These are phyloP conservation scores for Actinia equina DNA, from an alignment of 64 coral and sea anemone species.

Conservation along the genomic window DNA sequence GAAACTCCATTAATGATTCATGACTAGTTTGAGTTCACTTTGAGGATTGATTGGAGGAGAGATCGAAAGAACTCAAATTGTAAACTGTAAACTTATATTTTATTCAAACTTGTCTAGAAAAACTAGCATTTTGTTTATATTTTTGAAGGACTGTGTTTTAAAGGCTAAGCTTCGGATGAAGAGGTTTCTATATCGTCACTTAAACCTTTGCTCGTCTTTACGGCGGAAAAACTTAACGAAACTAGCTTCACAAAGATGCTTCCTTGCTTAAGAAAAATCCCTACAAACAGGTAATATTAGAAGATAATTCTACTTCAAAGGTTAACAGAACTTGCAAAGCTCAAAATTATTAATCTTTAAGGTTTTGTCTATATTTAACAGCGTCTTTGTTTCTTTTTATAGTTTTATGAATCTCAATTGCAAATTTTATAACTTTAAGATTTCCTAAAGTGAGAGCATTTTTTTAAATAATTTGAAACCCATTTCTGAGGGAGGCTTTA, in stretches of 20 bases:
- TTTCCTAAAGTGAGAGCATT: too few relatives aligned
- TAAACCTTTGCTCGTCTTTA: neutral
- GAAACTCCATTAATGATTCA: neutral
- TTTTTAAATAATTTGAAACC: too few relatives aligned
- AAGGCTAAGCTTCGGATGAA: neutral
- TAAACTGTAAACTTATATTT: constrained; percentile 20
- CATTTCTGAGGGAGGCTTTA: too few relatives aligned
- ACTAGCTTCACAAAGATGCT: neutral
- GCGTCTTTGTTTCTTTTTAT: neutral
- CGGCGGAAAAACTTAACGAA: neutral
- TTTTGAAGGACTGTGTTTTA: neutral
- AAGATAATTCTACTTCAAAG: too few relatives aligned
- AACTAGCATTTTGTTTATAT: constrained; percentile 3
- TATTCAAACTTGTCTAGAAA: constrained; percentile 5
- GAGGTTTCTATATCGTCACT: neutral
- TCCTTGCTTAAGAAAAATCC: neutral
- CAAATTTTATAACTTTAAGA: too few relatives aligned
- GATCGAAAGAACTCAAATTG: neutral
- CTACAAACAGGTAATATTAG: neutral
- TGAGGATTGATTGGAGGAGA: neutral
- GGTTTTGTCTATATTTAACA: neutral
- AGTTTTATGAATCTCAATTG: too few relatives aligned
- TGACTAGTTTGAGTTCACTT: neutral
- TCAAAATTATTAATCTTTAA: neutral
- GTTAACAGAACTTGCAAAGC: neutral